phyloP scores from a whole-genome alignment of 2,888 invertebrate genomes.

The Abrostola triplasia region DNA sequence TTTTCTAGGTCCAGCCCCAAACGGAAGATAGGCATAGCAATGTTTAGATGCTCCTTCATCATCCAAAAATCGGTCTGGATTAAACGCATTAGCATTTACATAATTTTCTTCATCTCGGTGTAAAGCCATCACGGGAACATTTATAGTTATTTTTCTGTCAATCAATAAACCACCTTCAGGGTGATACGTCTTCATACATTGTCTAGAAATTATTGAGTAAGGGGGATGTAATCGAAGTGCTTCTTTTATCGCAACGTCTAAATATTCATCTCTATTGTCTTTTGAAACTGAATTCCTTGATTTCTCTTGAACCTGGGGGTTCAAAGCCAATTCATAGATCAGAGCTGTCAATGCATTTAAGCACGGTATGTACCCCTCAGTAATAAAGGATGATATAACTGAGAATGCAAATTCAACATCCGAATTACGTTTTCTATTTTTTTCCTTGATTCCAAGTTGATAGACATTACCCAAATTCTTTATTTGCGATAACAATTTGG shows the following conservation, averaged over 20 bases:
- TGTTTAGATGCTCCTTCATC: conserved; percentile 63
- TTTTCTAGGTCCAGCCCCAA: conserved; percentile 82
- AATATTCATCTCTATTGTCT: conserved; percentile 67
- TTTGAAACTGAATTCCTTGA: conserved; percentile 66
- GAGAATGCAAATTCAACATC: conserved; percentile 75
- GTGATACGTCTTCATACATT: conserved; percentile 77
- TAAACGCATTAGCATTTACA: conserved; percentile 70
- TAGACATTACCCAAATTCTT: conserved; percentile 67
- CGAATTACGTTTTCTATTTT: conserved; percentile 60
- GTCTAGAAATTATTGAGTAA: conserved; percentile 76
- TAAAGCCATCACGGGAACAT: conserved; percentile 76
- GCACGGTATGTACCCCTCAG: conserved; percentile 81
- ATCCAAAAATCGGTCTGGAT: conserved; percentile 78
- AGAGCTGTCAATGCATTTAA: conserved; percentile 73
- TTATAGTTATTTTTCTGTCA: conserved; percentile 77
- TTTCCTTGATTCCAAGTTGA: conserved; percentile 68
- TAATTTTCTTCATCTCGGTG: conserved; percentile 76
- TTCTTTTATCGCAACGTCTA: conserved; percentile 78
- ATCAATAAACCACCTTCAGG: conserved; percentile 73
- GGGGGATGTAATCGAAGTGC: conserved; percentile 80
- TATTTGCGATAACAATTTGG: conserved; percentile 70
- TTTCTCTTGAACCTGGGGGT: conserved; percentile 71
- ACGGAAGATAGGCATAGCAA: conserved; percentile 76
- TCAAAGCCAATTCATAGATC: conserved; percentile 75
- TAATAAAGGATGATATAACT: conserved; percentile 72